A percentile compares a stretch with the other conserved stretches of the same genome.
These are phyloP conservation scores for Drosophila eohydei DNA, from an alignment of 2,888 invertebrate species.

Conservation along the genomic window DNA sequence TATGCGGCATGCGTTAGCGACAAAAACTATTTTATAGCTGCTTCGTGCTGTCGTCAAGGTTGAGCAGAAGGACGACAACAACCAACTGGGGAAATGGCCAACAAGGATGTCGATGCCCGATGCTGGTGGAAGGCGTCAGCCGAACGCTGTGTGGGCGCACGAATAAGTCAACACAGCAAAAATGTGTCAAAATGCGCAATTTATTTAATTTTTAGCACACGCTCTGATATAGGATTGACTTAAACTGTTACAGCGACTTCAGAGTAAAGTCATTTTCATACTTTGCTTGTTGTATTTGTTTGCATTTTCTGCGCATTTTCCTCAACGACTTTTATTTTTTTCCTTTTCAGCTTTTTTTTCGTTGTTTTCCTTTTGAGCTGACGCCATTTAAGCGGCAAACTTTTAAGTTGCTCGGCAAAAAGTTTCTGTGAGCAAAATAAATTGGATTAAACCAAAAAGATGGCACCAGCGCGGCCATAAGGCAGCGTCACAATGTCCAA, in stretches of 20 bases:
- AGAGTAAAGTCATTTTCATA: conserved; percentile 73
- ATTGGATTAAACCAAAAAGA: conserved; percentile 80
- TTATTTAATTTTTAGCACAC: conserved; percentile 82
- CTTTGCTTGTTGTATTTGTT: conserved; percentile 55
- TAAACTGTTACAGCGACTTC: conserved; percentile 40
- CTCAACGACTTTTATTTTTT: not conserved
- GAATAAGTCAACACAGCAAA: conserved; percentile 81
- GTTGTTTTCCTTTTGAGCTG: conserved; percentile 52
- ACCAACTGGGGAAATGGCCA: conserved; percentile 49
- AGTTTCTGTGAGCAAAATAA: conserved; percentile 71
- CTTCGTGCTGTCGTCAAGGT: conserved; percentile 78
- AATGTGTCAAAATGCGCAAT: conserved; percentile 83
- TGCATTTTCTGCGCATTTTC: conserved; percentile 25
- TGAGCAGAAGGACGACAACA: conserved; percentile 44
- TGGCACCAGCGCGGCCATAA: conserved; percentile 74
- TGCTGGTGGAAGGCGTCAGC: not conserved
- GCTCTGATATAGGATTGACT: conserved; percentile 59
- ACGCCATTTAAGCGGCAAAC: conserved; percentile 75
- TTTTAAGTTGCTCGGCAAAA: conserved; percentile 76
- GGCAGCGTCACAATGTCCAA: conserved; percentile 61
- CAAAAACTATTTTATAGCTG: conserved; percentile 79
- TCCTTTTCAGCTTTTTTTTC: not conserved
- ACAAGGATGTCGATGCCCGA: conserved; percentile 59
- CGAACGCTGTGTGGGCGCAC: conserved; percentile 10
- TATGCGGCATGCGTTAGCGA: conserved; percentile 77